These are phyloP conservation scores for Agonopterix heracliana DNA, from an alignment of 2,888 invertebrate genomes.

Conservation along the genomic window DNA sequence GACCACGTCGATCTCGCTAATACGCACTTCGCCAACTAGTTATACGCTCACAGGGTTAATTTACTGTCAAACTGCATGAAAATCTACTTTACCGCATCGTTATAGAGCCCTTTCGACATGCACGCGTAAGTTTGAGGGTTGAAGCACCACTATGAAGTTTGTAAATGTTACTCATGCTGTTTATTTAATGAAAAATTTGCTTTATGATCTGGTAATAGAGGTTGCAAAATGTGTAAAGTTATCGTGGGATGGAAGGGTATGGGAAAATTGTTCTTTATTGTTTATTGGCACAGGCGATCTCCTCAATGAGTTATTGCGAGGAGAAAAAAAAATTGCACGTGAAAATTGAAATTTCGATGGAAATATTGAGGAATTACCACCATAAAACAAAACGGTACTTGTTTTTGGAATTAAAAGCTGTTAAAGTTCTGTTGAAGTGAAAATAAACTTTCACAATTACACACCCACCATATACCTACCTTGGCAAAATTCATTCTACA, in stretches of 20 bases:
- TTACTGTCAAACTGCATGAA: constrained; percentile 16
- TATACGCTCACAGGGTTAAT: constrained; percentile 32
- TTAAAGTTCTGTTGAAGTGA: background rate
- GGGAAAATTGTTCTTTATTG: constrained; percentile 58
- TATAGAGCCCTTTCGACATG: constrained; percentile 19
- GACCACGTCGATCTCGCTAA: constrained; percentile 57
- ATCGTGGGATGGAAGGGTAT: constrained; percentile 21
- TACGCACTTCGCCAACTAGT: constrained; percentile 66
- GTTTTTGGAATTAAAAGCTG: background rate
- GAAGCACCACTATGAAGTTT: constrained; percentile 39
- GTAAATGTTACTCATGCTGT: constrained; percentile 23
- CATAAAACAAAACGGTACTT: background rate
- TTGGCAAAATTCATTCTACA: too few relatives aligned
- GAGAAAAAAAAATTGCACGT: constrained; percentile 49
- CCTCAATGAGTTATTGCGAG: constrained; percentile 45
- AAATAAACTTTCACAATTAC: too few relatives aligned
- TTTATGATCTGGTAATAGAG: constrained; percentile 14
- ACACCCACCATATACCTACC: too few relatives aligned
- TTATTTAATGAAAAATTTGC: constrained; percentile 14
- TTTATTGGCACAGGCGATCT: constrained; percentile 59
- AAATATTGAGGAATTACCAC: background rate
- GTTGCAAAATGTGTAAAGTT: constrained; percentile 6
- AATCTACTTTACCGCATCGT: constrained; percentile 20
- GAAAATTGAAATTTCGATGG: constrained; percentile 52
- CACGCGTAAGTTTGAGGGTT: constrained; percentile 29